Evolutionary conservation across 2,797 vertebrate species (phyloP).

Genomic region (Sylvia borin): DNA sequence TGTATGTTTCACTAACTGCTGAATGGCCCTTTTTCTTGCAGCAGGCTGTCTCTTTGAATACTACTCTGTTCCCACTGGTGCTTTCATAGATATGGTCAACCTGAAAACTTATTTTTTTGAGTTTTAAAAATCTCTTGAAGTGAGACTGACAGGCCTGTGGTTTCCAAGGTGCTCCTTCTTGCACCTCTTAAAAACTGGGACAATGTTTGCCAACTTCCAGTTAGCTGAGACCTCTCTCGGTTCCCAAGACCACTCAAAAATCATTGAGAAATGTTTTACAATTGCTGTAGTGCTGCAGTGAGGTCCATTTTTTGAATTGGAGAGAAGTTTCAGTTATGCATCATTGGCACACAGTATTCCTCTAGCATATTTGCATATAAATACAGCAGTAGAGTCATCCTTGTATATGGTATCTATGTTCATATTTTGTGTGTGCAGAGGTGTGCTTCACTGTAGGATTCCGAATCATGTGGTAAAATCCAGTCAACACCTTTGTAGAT

Average conservation of each 20-base stretch:
- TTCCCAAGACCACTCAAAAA: not conserved
- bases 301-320: not conserved
- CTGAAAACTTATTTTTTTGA: not conserved
- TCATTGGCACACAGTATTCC: not conserved
- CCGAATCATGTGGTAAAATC: not conserved
- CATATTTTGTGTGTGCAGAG: not conserved
- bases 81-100: not conserved
- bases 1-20: not conserved
- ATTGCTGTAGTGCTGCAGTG: not conserved
- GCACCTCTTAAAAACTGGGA: not conserved
- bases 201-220: not conserved
- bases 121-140: not conserved
- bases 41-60: not conserved
- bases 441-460: not conserved
- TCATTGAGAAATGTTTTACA: not conserved
- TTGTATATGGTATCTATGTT: not conserved
- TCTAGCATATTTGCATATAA: not conserved
- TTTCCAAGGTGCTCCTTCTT: not conserved
- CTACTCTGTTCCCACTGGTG: not conserved
- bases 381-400: not conserved
- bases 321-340: not conserved
- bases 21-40: not conserved
- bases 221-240: not conserved
- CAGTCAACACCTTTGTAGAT: conserved; percentile 23
- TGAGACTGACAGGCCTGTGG: not conserved